Percentiles rank a stretch among this genome's conserved stretches.
These are phyloP conservation scores for Antheraea mylitta DNA, from an alignment of 1,140 invertebrate species.

Conservation along the genomic window DNA sequence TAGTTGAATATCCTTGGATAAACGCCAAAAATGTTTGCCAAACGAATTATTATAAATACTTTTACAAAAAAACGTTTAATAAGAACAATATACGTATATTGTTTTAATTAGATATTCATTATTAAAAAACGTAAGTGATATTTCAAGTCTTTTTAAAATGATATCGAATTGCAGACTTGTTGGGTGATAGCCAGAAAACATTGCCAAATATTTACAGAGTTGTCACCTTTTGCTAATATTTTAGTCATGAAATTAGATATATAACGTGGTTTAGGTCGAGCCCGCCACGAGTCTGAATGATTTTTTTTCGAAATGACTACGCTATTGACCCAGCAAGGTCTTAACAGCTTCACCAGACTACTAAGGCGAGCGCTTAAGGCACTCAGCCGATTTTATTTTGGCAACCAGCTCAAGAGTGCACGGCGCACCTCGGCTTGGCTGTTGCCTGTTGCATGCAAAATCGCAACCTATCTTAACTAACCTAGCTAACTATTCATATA, in stretches of 20 bases:
- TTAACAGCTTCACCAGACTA: too few relatives aligned
- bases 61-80: background rate
- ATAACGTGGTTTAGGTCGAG: background rate
- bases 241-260: conserved; percentile 10
- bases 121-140: conserved; percentile 17
- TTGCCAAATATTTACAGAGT: conserved; percentile 59
- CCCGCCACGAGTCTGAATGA: too few relatives aligned
- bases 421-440: too few relatives aligned
- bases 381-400: too few relatives aligned
- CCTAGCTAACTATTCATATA: too few relatives aligned
- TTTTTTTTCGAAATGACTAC: too few relatives aligned
- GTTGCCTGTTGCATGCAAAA: too few relatives aligned
- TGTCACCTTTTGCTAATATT: conserved; percentile 42
- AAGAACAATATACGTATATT: conserved; percentile 5
- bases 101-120: conserved; percentile 15
- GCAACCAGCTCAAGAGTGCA: too few relatives aligned
- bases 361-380: too few relatives aligned
- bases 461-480: too few relatives aligned
- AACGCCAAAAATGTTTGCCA: conserved; percentile 34
- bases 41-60: conserved; percentile 22
- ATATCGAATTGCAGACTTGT: conserved; percentile 35
- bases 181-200: conserved; percentile 52
- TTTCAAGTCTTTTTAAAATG: conserved; percentile 28
- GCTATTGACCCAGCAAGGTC: too few relatives aligned
- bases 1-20: conserved; percentile 22